phyloP scores from a whole-genome alignment of 1,140 invertebrate species.

The Lucilia cuprina region DNA sequence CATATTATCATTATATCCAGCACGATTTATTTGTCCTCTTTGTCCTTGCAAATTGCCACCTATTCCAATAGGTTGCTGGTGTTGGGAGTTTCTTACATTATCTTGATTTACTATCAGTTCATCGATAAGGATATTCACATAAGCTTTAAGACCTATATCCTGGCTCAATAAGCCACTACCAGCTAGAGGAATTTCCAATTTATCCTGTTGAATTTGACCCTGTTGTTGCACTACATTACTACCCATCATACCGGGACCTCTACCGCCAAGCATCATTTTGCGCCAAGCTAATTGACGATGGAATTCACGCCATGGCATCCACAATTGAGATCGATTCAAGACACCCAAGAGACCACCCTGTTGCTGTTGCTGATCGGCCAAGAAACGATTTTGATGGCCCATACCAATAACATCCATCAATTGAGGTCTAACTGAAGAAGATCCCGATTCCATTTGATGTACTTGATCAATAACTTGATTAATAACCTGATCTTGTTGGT shows the following conservation, averaged over 20 bases:
- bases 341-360: neutral
- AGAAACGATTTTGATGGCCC: neutral
- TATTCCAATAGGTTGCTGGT: no score
- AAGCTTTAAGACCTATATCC: slow-evolving; percentile 50
- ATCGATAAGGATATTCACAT: slow-evolving; percentile 48
- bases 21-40: no score
- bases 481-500: slow-evolving; percentile 45
- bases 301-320: slow-evolving; percentile 52
- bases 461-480: neutral
- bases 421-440: slow-evolving; percentile 39
- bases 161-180: slow-evolving; percentile 44
- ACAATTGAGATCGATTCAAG: slow-evolving; percentile 24
- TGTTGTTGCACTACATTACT: slow-evolving; percentile 31
- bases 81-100: neutral
- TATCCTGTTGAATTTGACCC: neutral
- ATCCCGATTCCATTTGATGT: neutral
- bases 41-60: neutral
- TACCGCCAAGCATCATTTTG: neutral
- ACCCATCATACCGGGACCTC: neutral
- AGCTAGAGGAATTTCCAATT: neutral
- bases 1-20: neutral
- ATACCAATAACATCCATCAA: slow-evolving; percentile 47
- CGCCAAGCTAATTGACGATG: slow-evolving; percentile 45
- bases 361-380: neutral
- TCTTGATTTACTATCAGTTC: slow-evolving; percentile 44